Percentiles rank a stretch among this genome's conserved stretches.
These are phyloP conservation scores for Ladona fulva DNA, from an alignment of 1,140 invertebrate species.

Conservation along the genomic window DNA sequence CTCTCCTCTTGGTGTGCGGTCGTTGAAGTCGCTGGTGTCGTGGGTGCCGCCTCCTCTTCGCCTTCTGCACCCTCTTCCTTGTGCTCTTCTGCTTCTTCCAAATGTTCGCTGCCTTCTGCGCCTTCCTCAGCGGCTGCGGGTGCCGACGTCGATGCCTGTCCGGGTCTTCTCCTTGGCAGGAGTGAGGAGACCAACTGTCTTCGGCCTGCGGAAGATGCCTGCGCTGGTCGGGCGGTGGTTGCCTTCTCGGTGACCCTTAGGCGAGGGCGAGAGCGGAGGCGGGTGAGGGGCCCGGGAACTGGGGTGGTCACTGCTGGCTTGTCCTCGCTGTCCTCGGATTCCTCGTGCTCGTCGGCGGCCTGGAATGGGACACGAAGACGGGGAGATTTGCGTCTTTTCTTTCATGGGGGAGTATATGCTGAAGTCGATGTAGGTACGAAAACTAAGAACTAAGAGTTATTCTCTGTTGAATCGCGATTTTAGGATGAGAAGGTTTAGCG, in stretches of 20 bases:
- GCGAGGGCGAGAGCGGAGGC: background rate
- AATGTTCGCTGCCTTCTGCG: background rate
- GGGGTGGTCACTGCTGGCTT: slow-evolving; percentile 8
- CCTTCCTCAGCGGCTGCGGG: slow-evolving; percentile 16
- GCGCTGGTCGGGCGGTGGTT: background rate
- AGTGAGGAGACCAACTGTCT: slow-evolving; percentile 16
- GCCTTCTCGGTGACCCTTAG: slow-evolving; percentile 13
- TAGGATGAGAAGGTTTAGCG: no score
- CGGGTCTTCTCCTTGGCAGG: slow-evolving; percentile 19
- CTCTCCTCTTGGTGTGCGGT: background rate
- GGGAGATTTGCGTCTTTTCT: no score
- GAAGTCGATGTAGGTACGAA: no score
- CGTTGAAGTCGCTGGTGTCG: background rate
- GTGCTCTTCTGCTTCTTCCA: background rate
- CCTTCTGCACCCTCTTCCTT: background rate
- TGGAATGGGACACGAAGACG: background rate
- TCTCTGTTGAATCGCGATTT: no score
- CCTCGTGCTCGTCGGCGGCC: background rate
- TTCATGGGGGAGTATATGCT: no score
- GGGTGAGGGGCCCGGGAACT: slow-evolving; percentile 11
- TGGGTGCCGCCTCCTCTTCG: background rate
- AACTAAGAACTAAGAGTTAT: no score
- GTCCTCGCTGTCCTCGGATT: background rate
- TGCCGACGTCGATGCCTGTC: slow-evolving; percentile 15
- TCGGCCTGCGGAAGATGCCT: slow-evolving; percentile 9